A percentile compares a stretch with the other conserved stretches of the same genome.
Conservation (phyloP, 1,140 invertebrate species). For the Dendrolimus kikuchii region DNA sequence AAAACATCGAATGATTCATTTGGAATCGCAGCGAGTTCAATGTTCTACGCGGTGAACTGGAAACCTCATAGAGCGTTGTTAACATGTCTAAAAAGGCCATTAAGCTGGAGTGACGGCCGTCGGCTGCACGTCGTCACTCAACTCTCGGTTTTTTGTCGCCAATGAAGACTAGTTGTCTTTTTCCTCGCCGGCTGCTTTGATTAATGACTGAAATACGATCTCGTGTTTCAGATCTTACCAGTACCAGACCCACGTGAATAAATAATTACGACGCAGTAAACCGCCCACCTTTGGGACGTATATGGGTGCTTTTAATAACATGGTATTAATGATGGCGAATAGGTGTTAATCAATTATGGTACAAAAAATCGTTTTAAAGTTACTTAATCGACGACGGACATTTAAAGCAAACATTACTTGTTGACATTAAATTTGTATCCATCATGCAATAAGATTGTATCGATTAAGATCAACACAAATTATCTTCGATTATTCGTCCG, state of each 20-base stretch:
- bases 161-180: slow-evolving; percentile 30
- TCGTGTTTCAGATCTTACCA: slow-evolving; percentile 17
- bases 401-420: no score
- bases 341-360: slow-evolving; percentile 22
- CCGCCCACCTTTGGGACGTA: slow-evolving; percentile 24
- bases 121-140: slow-evolving; percentile 34
- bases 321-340: slow-evolving; percentile 26
- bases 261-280: slow-evolving; percentile 28
- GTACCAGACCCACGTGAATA: slow-evolving; percentile 28
- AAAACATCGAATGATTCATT: slow-evolving; percentile 5
- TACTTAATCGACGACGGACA: no score
- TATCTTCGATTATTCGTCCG: slow-evolving; percentile 13
- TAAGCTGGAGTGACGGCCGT: slow-evolving; percentile 23
- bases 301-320: slow-evolving; percentile 22
- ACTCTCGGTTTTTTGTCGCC: slow-evolving; percentile 36
- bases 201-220: slow-evolving; percentile 55
- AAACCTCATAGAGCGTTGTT: slow-evolving; percentile 27
- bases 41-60: slow-evolving; percentile 21
- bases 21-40: slow-evolving; percentile 22
- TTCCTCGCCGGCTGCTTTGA: slow-evolving; percentile 38
- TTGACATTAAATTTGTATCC: no score
- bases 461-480: slow-evolving; percentile 45
- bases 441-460: slow-evolving; percentile 28
- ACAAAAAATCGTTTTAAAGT: slow-evolving; percentile 4
- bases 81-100: slow-evolving; percentile 37